Conservation (phyloP, 2,888 invertebrate species). For the Nysson spinosus region DNA sequence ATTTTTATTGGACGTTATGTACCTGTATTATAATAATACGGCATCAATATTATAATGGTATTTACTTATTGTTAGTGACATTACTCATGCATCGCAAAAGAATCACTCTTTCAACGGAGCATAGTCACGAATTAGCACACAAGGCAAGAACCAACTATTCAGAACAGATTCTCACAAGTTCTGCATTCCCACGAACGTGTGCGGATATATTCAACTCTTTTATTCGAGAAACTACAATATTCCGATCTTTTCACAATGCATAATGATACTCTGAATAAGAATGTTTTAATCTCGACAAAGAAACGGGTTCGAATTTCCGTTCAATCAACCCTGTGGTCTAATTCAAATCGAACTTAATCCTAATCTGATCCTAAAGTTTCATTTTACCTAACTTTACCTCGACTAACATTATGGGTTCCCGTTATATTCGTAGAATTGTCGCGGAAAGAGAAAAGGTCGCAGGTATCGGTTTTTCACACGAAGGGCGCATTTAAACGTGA, state of each 20-base stretch:
- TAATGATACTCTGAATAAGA: no score
- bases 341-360: no score
- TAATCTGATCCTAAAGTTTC: no score
- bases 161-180: conserved; percentile 37
- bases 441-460: not conserved
- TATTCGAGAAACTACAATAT: not conserved
- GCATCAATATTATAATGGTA: no score
- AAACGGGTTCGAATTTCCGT: no score
- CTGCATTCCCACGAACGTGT: conserved; percentile 44
- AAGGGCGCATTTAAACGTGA: not conserved
- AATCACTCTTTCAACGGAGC: conserved; percentile 54
- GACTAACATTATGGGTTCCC: not conserved
- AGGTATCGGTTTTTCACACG: not conserved
- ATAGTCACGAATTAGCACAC: conserved; percentile 53
- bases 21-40: no score
- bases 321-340: no score
- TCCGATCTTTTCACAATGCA: no score
- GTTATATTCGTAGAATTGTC: not conserved
- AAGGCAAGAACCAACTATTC: conserved; percentile 33
- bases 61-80: no score
- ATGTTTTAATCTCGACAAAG: no score
- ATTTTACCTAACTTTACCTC: no score
- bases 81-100: conserved; percentile 37
- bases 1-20: no score
- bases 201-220: conserved; percentile 8